Conservation (phyloP, 2,113 vertebrate genomes). For the Tor tambroides region DNA sequence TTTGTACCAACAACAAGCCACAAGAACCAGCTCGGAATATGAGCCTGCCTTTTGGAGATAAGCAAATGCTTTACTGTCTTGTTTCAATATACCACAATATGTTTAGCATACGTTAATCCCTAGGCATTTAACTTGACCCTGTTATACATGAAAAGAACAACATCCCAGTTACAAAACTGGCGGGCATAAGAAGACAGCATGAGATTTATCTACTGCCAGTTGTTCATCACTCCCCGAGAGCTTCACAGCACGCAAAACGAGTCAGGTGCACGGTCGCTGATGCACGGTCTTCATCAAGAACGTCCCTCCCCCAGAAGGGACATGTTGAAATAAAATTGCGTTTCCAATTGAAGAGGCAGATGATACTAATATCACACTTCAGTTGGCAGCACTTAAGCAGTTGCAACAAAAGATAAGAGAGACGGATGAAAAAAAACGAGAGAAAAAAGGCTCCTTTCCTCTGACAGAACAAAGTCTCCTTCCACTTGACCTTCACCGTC, state of each 20-base stretch:
- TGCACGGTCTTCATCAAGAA: conserved; percentile 52
- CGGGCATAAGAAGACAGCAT: neutral
- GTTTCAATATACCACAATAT: conserved; percentile 19
- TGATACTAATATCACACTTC: conserved; percentile 74
- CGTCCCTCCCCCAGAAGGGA: conserved; percentile 38
- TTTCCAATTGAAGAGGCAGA: conserved; percentile 65
- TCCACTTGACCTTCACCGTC: conserved; percentile 32
- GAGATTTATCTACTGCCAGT: conserved; percentile 60
- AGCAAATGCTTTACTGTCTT: conserved; percentile 29
- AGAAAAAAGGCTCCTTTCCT: conserved; percentile 20
- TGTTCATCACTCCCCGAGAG: conserved; percentile 53
- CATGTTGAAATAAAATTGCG: conserved; percentile 67
- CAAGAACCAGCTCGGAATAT: conserved; percentile 24
- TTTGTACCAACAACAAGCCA: conserved; percentile 49
- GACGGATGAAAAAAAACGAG: conserved; percentile 14
- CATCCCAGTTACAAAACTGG: conserved; percentile 52
- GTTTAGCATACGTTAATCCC: conserved; percentile 46
- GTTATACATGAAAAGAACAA: conserved; percentile 58
- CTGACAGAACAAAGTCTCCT: conserved; percentile 54
- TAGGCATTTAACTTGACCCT: conserved; percentile 52
- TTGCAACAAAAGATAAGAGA: conserved; percentile 47
- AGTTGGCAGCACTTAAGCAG: conserved; percentile 69
- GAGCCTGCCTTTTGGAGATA: conserved; percentile 34
- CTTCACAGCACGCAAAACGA: conserved; percentile 19
- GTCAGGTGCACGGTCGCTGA: conserved; percentile 62